Conservation (phyloP, 1,140 invertebrate species). For the Triops cancriformis region DNA sequence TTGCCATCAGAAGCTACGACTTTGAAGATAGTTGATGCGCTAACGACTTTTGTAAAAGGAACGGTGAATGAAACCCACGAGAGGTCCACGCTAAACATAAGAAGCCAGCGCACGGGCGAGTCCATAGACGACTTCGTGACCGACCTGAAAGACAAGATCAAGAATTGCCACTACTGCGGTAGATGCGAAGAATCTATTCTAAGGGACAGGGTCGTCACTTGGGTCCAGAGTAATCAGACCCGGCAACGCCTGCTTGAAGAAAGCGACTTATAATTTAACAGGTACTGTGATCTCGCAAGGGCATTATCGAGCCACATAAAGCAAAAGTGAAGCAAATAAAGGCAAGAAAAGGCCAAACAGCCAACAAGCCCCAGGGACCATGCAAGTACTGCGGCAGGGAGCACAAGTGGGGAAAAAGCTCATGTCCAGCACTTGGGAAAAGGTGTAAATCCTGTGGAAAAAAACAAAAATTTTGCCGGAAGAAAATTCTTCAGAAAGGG, state of each 20-base stretch:
- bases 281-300: too few species aligned
- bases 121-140: not conserved
- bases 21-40: not conserved
- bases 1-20: not conserved
- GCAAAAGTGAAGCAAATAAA: not conserved
- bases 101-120: not conserved
- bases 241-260: too few species aligned
- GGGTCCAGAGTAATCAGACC: too few species aligned
- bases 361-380: not conserved
- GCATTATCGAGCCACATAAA: not conserved
- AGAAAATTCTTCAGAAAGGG: not conserved
- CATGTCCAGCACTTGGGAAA: not conserved
- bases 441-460: too few species aligned
- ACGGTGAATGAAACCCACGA: not conserved
- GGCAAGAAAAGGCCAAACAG: not conserved
- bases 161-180: not conserved
- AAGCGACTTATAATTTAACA: too few species aligned
- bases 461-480: not conserved
- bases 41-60: not conserved
- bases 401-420: not conserved
- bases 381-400: not conserved
- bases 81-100: not conserved
- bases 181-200: not conserved
- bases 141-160: not conserved
- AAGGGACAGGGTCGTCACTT: too few species aligned